Evolutionary conservation across 1,140 invertebrate species (phyloP).

Genomic region (Propsilocerus akamusi): DNA sequence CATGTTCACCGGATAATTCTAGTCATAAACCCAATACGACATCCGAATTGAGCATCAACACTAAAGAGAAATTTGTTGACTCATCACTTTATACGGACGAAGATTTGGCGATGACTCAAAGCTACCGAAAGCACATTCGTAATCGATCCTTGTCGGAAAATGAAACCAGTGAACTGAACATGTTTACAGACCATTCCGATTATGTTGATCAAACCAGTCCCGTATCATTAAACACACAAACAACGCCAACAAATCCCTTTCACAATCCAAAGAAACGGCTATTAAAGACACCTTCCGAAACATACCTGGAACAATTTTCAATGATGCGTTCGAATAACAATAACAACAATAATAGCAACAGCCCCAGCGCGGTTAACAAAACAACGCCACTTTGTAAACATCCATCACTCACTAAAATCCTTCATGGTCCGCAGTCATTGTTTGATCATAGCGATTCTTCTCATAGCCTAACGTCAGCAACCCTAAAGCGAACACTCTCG

Average conservation of each 20-base stretch:
- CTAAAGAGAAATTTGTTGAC: background rate
- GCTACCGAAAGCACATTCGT: background rate
- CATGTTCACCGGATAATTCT: background rate
- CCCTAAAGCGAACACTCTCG: constrained; percentile 46
- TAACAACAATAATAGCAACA: too few relatives aligned
- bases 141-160: constrained; percentile 11
- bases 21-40: background rate
- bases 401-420: background rate
- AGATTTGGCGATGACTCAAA: background rate
- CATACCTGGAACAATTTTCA: constrained; percentile 12
- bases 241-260: constrained; percentile 3
- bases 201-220: constrained; percentile 8
- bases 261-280: constrained; percentile 13
- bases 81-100: background rate
- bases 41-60: background rate
- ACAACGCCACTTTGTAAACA: background rate
- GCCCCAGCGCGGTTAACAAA: background rate
- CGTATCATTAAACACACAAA: background rate
- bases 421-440: background rate
- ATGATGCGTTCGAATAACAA: background rate
- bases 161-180: constrained; percentile 8
- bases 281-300: constrained; percentile 23
- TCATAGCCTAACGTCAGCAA: constrained; percentile 6
- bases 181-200: constrained; percentile 7
- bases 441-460: background rate